Evolutionary conservation across 2,888 invertebrate species (phyloP).

Genomic region (Apoda limacodes): DNA sequence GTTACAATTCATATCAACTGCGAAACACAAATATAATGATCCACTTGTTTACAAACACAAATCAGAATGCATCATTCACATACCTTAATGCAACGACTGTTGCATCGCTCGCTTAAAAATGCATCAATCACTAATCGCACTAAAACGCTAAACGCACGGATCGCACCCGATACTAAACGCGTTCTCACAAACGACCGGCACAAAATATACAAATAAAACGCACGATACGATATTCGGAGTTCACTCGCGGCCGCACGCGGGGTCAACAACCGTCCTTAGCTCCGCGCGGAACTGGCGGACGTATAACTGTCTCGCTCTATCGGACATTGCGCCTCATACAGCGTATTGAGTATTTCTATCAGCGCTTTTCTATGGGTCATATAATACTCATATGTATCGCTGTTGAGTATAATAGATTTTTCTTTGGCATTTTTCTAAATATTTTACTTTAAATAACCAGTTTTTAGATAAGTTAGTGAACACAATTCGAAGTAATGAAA

Average conservation of each 20-base stretch:
- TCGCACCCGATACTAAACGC: slow-evolving; percentile 12
- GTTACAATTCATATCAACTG: too few relatives aligned
- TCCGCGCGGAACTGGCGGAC: slow-evolving; percentile 46
- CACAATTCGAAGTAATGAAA: too few relatives aligned
- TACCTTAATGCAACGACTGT: slow-evolving; percentile 11
- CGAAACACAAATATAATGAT: too few relatives aligned
- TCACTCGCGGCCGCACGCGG: slow-evolving; percentile 60
- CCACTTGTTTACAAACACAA: slow-evolving; percentile 8
- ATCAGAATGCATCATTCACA: slow-evolving; percentile 9
- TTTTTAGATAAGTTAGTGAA: too few relatives aligned
- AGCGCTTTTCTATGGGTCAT: slow-evolving; percentile 26
- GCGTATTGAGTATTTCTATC: too few relatives aligned
- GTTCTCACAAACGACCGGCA: slow-evolving; percentile 15
- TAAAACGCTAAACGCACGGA: too few relatives aligned
- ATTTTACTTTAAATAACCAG: too few relatives aligned
- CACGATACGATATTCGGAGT: slow-evolving; percentile 64
- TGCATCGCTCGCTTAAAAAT: slow-evolving; percentile 7
- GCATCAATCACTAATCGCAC: slow-evolving; percentile 25
- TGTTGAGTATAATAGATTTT: too few relatives aligned
- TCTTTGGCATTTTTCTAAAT: too few relatives aligned
- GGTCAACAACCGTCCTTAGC: slow-evolving; percentile 70
- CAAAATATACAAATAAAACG: slow-evolving; percentile 36
- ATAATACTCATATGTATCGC: too few relatives aligned
- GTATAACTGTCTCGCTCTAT: slow-evolving; percentile 42
- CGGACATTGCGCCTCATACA: slow-evolving; percentile 40